These are phyloP conservation scores for Thermophis baileyi DNA, from an alignment of 2,113 vertebrate genomes.

Conservation along the genomic window DNA sequence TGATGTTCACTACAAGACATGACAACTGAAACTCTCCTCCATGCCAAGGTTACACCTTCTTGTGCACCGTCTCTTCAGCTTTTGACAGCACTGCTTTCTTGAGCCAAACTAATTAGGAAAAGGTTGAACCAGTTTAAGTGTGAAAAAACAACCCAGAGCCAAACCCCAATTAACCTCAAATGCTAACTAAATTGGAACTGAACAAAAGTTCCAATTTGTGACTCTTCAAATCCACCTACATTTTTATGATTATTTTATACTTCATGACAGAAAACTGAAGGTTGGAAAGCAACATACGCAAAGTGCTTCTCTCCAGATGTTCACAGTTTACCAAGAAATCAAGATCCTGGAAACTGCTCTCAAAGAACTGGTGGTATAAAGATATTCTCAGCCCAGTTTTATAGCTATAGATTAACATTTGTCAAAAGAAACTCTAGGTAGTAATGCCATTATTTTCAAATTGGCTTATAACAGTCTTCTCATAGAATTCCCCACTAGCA, in stretches of 20 bases:
- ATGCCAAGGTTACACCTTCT: conserved; percentile 30
- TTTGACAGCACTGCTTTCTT: conserved; percentile 38
- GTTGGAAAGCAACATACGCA: neutral
- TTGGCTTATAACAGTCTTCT: neutral
- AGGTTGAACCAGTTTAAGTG: neutral
- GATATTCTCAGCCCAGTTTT: conserved; percentile 18
- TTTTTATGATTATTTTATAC: neutral
- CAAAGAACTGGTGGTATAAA: neutral
- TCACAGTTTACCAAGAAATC: conserved; percentile 10
- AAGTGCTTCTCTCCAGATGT: conserved; percentile 14
- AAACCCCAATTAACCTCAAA: conserved; percentile 31
- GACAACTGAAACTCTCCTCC: conserved; percentile 36
- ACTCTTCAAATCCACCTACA: neutral
- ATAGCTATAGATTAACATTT: neutral
- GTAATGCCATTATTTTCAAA: neutral
- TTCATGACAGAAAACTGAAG: conserved; percentile 25
- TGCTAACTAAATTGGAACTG: conserved; percentile 20
- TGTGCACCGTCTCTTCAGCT: neutral
- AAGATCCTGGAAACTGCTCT: conserved; percentile 3
- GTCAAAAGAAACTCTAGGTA: neutral
- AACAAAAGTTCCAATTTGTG: conserved; percentile 9
- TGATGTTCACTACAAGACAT: conserved; percentile 37
- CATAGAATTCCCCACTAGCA: neutral
- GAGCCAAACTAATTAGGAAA: conserved; percentile 29
- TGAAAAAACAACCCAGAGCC: neutral